Evolutionary conservation across 2,113 vertebrate genomes (phyloP), one percentile per base, ranked within the genome.

Genomic region (Genyomyrus donnyi): DNA sequence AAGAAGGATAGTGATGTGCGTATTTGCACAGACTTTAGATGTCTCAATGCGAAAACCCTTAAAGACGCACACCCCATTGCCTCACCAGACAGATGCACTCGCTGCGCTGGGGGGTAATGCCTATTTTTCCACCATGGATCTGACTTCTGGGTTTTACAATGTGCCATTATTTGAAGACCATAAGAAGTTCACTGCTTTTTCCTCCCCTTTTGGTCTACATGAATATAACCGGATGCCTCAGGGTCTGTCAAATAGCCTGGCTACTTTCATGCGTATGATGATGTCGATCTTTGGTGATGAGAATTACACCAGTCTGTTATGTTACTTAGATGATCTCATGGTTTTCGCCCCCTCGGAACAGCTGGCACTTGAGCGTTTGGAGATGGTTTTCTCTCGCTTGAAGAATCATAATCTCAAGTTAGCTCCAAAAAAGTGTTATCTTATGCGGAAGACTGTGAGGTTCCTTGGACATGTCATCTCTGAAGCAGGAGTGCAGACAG

Each of bases 271-370:
- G 84, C 31, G 84, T 2, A 92, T 90, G 91, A 94, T 91, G 50
- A 0, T 91, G 1, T 70, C 27, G 1, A 93, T 93, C 21, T 91
- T 93, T 19, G 77, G 90, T 0, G 88, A 92, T 74, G 13, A 92
- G 5, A 93, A 94, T 39, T 93, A 92, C 53, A 83, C 46, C 0
- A 92, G 91, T 24, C 35, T 93, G 0, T 49, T 93, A 6, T 92
- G 90, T 11, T 91, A 93, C n/a, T 66, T 93, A 19, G 91, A 92
- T 17, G 88, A 92, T 21, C 39, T 92, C 3, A 15, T 92, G 70
- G 80, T 92, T 3, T 92, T 92, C 66, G 89, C 83, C 1, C 92
- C 89, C 0, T 53, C 83, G 1, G 90, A 94, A 9, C 15, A 91
- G 35, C 0, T 91, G 3, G 90, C 90, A 1, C 50, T 93, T 11